Conservation (phyloP, 2,797 vertebrate species). For the Intellagama lesueurii region DNA sequence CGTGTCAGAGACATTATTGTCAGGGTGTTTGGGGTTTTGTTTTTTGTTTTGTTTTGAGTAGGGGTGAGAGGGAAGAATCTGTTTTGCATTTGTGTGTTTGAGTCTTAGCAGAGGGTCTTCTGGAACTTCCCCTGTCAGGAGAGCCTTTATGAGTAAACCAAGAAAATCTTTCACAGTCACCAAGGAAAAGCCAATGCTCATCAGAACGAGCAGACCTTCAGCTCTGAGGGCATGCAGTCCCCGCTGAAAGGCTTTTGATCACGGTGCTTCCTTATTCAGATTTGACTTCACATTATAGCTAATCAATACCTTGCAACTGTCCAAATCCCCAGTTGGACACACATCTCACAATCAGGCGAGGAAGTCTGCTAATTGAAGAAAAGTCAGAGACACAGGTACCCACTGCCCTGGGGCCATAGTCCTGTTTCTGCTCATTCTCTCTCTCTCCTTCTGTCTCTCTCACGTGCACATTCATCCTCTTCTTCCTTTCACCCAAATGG, state of each 20-base stretch:
- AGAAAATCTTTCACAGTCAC: conserved; percentile 79
- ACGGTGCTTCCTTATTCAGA: conserved; percentile 88
- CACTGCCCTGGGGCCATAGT: conserved; percentile 89
- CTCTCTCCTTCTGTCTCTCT: conserved; percentile 66
- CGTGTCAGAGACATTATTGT: conserved; percentile 89
- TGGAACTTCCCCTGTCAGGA: conserved; percentile 86
- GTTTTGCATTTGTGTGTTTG: not conserved
- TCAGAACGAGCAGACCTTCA: conserved; percentile 86
- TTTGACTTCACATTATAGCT: conserved; percentile 95
- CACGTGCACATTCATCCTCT: not conserved
- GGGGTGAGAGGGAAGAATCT: no score
- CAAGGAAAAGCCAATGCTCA: conserved; percentile 79
- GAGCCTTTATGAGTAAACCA: conserved; percentile 80
- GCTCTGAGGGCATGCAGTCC: conserved; percentile 87
- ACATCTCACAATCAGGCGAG: conserved; percentile 78
- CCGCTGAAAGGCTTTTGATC: conserved; percentile 92
- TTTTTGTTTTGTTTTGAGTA: not conserved
- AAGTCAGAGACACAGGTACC: conserved; percentile 89
- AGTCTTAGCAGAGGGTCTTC: conserved; percentile 87
- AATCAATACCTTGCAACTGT: conserved; percentile 93
- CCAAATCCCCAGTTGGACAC: conserved; percentile 84
- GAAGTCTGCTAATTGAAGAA: conserved; percentile 95
- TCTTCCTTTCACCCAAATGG: conserved; percentile 73
- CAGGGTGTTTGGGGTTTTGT: conserved; percentile 35
- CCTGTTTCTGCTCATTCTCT: conserved; percentile 76